Conservation (phyloP, 2,888 invertebrate species). For the Leptinotarsa juncta region DNA sequence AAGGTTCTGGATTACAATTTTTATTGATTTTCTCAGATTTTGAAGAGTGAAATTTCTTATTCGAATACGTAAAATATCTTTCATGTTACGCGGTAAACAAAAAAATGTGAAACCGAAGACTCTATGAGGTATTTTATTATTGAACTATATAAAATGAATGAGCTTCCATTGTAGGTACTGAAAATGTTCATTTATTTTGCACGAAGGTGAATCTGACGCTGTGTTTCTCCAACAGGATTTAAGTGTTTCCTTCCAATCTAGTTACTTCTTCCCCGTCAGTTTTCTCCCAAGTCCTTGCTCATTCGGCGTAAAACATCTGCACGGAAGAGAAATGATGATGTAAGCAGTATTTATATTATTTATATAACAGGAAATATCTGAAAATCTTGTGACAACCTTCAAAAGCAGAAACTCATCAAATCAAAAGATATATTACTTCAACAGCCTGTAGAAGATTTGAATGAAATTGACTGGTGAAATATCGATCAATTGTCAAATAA, state of each 20-base stretch:
- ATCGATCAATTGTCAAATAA: too few relatives aligned
- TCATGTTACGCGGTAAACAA: too few relatives aligned
- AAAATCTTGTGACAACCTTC: neutral
- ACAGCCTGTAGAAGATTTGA: neutral
- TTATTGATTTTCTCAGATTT: too few relatives aligned
- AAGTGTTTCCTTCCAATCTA: conserved; percentile 19
- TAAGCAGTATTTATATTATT: neutral
- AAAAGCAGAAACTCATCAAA: neutral
- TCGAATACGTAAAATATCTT: too few relatives aligned
- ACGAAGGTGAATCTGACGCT: conserved; percentile 31
- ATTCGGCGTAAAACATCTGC: conserved; percentile 15
- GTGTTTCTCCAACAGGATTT: conserved; percentile 20
- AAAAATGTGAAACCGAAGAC: too few relatives aligned
- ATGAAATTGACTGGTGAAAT: neutral
- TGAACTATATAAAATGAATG: conserved; percentile 47
- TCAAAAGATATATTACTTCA: neutral
- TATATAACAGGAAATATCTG: neutral
- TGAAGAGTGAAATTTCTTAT: too few relatives aligned
- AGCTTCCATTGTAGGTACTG: conserved; percentile 34
- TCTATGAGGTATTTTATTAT: conserved; percentile 17
- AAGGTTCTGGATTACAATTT: too few relatives aligned
- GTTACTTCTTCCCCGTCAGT: neutral
- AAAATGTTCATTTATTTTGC: conserved; percentile 50
- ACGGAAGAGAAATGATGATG: neutral
- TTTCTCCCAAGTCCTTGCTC: neutral